Conservation (phyloP, 2,888 invertebrate genomes). For the Trichacis sp. region DNA sequence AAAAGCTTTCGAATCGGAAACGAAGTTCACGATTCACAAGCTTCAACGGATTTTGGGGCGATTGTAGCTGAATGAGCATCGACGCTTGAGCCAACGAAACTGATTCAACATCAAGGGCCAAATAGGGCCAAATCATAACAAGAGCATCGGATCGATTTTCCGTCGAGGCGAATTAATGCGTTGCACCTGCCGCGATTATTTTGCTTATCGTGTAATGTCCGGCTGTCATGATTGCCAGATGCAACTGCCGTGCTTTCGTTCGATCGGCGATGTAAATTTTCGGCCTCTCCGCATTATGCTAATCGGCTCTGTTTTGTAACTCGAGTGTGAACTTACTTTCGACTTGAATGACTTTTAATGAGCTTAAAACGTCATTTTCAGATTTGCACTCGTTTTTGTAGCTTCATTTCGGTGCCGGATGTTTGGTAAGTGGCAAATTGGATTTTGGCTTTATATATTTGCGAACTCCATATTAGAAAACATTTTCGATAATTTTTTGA, state of each 20-base stretch:
- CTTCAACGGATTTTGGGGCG: too few species aligned
- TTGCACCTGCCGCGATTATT: conserved; percentile 27
- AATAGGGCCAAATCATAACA: conserved; percentile 21
- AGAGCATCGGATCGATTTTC: conserved; percentile 25
- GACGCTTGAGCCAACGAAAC: conserved; percentile 12
- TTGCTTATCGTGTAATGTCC: conserved; percentile 25
- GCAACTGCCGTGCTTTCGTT: conserved; percentile 18
- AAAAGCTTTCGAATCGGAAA: too few species aligned
- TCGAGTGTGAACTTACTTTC: neutral
- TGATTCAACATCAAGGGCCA: conserved; percentile 20
- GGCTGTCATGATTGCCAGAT: conserved; percentile 22
- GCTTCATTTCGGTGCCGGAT: too few species aligned
- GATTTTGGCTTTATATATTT: too few species aligned
- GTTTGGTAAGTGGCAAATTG: too few species aligned
- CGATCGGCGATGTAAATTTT: conserved; percentile 3
- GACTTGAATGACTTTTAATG: neutral
- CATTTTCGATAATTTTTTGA: too few species aligned
- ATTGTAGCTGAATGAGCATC: neutral
- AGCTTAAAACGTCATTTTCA: neutral
- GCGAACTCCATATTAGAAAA: too few species aligned
- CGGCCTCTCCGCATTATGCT: neutral
- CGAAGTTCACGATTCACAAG: too few species aligned
- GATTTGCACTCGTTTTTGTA: too few species aligned
- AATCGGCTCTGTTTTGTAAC: neutral
- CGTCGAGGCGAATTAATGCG: conserved; percentile 24